These are phyloP conservation scores for Coecobrya sp. DNA, from an alignment of 2,888 invertebrate species.

Conservation along the genomic window DNA sequence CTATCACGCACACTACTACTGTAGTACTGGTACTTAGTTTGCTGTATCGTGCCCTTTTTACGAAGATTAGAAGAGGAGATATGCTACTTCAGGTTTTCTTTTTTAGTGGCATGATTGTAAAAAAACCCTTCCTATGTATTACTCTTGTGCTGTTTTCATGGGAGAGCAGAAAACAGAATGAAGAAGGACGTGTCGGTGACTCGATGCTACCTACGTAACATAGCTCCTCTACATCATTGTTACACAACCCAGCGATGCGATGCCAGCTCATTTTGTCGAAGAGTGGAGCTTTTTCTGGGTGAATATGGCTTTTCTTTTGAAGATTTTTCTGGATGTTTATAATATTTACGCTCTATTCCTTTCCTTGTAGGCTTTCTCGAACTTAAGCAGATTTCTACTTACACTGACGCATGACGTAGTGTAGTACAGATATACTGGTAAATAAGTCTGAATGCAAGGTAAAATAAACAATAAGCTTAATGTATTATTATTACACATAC, in stretches of 20 bases:
- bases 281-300: neutral
- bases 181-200: constrained; percentile 27
- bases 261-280: constrained; percentile 25
- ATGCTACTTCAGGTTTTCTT: constrained; percentile 60
- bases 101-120: constrained; percentile 66
- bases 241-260: neutral
- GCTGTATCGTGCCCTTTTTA: constrained; percentile 49
- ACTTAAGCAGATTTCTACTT: no score
- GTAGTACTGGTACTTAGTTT: constrained; percentile 1
- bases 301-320: constrained; percentile 26
- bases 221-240: neutral
- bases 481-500: neutral
- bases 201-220: constrained; percentile 9
- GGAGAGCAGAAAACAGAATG: constrained; percentile 16
- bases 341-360: neutral
- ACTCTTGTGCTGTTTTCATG: neutral
- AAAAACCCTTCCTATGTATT: constrained; percentile 37
- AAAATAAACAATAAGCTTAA: neutral
- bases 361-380: constrained; percentile 8
- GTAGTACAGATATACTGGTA: no score
- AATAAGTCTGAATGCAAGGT: neutral
- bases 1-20: neutral
- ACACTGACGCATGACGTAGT: no score
- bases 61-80: constrained; percentile 73
- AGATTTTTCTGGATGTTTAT: neutral